phyloP scores from a whole-genome alignment of 2,113 vertebrate species.

The Piprites chloris region DNA sequence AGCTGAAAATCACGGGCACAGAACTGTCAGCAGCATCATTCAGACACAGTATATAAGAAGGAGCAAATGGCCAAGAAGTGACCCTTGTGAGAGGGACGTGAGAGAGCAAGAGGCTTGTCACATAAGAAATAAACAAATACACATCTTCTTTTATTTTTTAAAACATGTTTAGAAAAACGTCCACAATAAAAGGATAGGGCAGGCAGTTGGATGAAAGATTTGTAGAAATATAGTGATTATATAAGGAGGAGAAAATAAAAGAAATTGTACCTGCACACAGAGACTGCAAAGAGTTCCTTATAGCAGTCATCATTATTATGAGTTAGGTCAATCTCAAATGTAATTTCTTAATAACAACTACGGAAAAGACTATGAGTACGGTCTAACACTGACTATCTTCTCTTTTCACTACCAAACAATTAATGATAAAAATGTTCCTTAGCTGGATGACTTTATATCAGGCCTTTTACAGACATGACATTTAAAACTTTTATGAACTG shows the following conservation, averaged over 20 bases:
- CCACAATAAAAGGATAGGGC: not conserved
- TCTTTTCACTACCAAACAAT: not conserved
- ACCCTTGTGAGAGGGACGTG: not conserved
- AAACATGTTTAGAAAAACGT: not conserved
- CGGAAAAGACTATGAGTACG: not conserved
- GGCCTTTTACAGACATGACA: not conserved
- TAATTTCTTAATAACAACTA: not conserved
- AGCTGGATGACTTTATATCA: not conserved
- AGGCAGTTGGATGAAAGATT: not conserved
- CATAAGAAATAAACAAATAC: not conserved
- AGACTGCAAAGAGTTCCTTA: not conserved
- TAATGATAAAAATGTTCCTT: not conserved
- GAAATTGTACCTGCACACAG: not conserved
- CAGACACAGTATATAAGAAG: not conserved
- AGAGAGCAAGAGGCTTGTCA: not conserved
- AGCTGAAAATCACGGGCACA: not conserved
- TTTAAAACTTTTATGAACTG: constrained; percentile 39
- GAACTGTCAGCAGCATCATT: not conserved
- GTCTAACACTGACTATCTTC: not conserved
- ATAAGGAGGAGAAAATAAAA: not conserved
- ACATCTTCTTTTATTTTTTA: not conserved
- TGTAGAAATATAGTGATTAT: not conserved
- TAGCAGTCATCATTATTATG: not conserved
- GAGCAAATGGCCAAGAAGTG: constrained; percentile 7
- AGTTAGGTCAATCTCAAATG: not conserved